phyloP scores from a whole-genome alignment of 2,797 vertebrate genomes.

The Molossus molossus region DNA sequence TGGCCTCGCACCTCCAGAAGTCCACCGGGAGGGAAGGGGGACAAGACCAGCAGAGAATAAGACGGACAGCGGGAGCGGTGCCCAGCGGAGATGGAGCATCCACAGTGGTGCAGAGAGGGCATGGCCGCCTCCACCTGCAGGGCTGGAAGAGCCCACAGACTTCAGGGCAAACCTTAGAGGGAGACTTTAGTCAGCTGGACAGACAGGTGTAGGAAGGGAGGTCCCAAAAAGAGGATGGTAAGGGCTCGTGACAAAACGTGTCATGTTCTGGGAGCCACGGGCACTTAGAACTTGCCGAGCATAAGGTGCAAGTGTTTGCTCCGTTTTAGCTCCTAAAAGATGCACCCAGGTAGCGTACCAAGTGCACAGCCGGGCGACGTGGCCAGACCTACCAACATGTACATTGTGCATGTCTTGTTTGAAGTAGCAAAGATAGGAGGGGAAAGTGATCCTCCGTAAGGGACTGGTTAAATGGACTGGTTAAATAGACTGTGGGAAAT shows the following conservation, averaged over 20 bases:
- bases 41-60: background rate
- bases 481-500: conserved; percentile 10
- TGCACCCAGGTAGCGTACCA: background rate
- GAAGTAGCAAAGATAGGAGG: background rate
- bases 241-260: background rate
- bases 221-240: background rate
- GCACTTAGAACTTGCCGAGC: background rate
- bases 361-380: background rate
- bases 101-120: no score
- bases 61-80: background rate
- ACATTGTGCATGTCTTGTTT: background rate
- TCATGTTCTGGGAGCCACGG: background rate
- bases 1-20: background rate
- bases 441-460: background rate
- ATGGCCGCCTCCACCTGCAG: background rate
- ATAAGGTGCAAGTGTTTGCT: background rate
- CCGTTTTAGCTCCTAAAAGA: background rate
- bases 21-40: background rate
- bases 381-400: background rate
- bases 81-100: background rate
- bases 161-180: background rate
- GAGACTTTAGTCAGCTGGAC: background rate
- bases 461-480: background rate
- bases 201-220: background rate
- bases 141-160: background rate